phyloP scores from a whole-genome alignment of 2,888 invertebrate genomes.

The Tortrix viridana region DNA sequence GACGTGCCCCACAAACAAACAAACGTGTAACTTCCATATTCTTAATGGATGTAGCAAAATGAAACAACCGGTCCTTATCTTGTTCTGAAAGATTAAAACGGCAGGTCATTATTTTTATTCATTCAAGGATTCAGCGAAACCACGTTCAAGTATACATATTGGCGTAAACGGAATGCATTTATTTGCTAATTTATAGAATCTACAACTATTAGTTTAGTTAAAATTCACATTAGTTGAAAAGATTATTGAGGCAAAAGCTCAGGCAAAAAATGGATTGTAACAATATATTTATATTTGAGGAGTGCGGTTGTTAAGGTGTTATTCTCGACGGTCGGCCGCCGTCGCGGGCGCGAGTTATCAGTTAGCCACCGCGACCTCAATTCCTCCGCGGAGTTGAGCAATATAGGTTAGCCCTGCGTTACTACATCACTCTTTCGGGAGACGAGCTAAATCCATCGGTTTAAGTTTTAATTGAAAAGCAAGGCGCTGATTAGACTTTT shows the following conservation, averaged over 20 bases:
- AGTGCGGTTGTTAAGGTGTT: background rate
- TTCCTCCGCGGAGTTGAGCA: slow-evolving; percentile 23
- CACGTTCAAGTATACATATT: background rate
- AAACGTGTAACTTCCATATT: slow-evolving; percentile 13
- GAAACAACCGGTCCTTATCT: slow-evolving; percentile 11
- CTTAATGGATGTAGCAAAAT: slow-evolving; percentile 14
- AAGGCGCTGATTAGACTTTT: too few relatives aligned
- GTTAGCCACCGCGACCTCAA: slow-evolving; percentile 29
- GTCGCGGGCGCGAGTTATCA: slow-evolving; percentile 24
- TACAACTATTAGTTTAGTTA: too few relatives aligned
- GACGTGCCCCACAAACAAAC: slow-evolving; percentile 8
- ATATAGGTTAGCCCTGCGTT: slow-evolving; percentile 9
- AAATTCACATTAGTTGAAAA: too few relatives aligned
- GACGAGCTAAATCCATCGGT: slow-evolving; percentile 10
- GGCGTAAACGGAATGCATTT: background rate
- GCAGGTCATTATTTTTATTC: slow-evolving; percentile 1
- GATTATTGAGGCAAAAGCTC: too few relatives aligned
- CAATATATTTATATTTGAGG: background rate
- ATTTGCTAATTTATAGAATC: background rate
- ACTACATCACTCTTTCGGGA: slow-evolving; percentile 21
- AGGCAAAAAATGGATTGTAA: background rate
- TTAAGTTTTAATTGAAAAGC: background rate
- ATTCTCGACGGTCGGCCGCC: background rate
- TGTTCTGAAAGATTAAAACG: background rate
- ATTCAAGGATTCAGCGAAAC: slow-evolving; percentile 9